Evolutionary conservation across 2,113 vertebrate species (phyloP).

Genomic region (Bujurquina vittata): DNA sequence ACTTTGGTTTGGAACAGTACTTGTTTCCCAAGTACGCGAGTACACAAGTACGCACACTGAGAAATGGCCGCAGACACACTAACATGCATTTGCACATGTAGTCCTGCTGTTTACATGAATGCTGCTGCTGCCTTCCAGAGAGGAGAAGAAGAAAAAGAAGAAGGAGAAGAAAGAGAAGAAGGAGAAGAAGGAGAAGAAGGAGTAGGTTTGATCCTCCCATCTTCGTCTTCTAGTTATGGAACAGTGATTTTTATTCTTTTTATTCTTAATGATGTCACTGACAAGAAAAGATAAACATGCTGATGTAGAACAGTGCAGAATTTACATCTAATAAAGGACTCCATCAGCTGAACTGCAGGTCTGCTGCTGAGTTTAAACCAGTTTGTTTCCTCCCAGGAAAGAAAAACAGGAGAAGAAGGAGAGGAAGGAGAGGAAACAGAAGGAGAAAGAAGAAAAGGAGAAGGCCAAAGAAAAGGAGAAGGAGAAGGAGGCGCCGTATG

Average conservation of each 20-base stretch:
- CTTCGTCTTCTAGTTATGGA: too few species aligned
- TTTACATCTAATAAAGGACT: not conserved
- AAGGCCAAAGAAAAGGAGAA: constrained; percentile 76
- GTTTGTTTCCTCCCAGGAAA: constrained; percentile 70
- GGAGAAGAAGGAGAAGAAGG: constrained; percentile 67
- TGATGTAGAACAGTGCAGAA: too few species aligned
- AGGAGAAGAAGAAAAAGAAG: constrained; percentile 71
- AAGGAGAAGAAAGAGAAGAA: constrained; percentile 69
- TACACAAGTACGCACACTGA: too few species aligned
- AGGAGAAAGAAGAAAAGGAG: constrained; percentile 76
- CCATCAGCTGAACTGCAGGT: too few species aligned
- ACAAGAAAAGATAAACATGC: too few species aligned
- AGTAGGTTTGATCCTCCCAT: constrained; percentile 33
- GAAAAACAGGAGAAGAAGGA: constrained; percentile 85
- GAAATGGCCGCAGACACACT: not conserved
- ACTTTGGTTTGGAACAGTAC: too few species aligned
- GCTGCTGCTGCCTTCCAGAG: constrained; percentile 47
- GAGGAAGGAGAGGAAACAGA: constrained; percentile 81
- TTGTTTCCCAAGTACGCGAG: too few species aligned
- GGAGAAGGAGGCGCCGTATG: constrained; percentile 76
- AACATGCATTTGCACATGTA: not conserved
- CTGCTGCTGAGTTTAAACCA: not conserved
- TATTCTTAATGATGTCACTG: not conserved
- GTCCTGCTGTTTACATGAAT: not conserved
- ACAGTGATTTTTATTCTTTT: too few species aligned